Evolutionary conservation across 2,888 invertebrate species (phyloP).

Genomic region (Papilio protenor): DNA sequence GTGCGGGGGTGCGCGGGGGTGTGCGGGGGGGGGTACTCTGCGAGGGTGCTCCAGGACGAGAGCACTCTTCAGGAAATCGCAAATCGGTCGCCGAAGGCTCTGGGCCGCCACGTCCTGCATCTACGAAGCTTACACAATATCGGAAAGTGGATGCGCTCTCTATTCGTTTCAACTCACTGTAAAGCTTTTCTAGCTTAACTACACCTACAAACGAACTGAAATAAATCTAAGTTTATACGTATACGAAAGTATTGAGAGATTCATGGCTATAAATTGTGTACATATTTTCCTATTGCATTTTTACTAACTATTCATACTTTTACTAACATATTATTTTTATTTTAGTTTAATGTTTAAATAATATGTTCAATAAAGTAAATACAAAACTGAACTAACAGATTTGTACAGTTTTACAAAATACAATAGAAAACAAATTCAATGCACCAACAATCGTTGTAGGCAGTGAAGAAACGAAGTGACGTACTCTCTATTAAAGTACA

Average conservation of each 20-base stretch:
- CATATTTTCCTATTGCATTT: no score
- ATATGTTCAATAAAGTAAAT: no score
- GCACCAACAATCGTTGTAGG: no score
- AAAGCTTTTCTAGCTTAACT: neutral
- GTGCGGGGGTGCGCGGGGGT: constrained; percentile 37
- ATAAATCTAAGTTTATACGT: neutral
- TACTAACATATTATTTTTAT: no score
- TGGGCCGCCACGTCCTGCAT: constrained; percentile 48
- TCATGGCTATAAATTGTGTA: neutral
- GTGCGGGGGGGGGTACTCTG: constrained; percentile 62
- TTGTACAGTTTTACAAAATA: no score
- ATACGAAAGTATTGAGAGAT: neutral
- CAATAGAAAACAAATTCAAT: no score
- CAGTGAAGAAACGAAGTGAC: no score
- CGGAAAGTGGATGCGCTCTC: neutral
- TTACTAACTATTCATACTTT: no score
- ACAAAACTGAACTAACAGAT: no score
- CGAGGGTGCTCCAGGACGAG: constrained; percentile 64
- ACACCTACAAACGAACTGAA: neutral
- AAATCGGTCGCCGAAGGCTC: constrained; percentile 54
- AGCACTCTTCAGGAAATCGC: constrained; percentile 70
- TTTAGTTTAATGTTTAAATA: no score
- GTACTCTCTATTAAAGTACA: no score
- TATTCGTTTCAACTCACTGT: neutral
- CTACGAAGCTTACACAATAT: constrained; percentile 40